Percentiles rank a stretch among this genome's conserved stretches.
These are phyloP conservation scores for Elysia chlorotica DNA, from an alignment of 1,140 invertebrate species.

Conservation along the genomic window DNA sequence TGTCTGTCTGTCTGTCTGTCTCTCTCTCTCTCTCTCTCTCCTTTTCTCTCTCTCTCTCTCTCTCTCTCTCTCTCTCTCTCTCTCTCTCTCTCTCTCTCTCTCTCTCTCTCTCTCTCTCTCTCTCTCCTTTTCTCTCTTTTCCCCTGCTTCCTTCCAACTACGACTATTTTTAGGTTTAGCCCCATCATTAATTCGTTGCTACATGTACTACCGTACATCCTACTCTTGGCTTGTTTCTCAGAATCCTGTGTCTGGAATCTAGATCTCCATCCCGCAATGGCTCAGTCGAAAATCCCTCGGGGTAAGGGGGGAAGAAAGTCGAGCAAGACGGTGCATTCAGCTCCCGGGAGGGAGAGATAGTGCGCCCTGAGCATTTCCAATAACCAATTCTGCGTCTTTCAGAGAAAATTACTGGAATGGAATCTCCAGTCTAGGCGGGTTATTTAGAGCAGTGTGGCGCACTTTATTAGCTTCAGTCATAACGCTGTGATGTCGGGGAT, in stretches of 20 bases:
- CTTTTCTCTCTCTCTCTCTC: not conserved
- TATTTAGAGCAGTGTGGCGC: too few species aligned
- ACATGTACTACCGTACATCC: not conserved
- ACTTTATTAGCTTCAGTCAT: too few species aligned
- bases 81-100: not conserved
- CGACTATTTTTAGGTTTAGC: not conserved
- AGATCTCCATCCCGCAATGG: too few species aligned
- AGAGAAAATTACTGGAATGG: too few species aligned
- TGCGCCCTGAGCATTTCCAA: too few species aligned
- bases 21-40: constrained; percentile 8
- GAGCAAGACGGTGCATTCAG: too few species aligned
- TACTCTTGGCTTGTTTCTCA: constrained; percentile 8
- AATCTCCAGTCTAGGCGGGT: too few species aligned
- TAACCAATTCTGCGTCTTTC: too few species aligned
- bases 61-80: constrained; percentile 10
- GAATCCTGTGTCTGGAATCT: constrained; percentile 23
- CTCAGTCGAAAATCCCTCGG: too few species aligned
- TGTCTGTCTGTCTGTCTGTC: not conserved
- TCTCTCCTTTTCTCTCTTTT: not conserved
- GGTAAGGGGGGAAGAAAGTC: too few species aligned
- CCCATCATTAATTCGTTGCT: not conserved
- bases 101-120: not conserved
- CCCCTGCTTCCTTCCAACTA: not conserved
- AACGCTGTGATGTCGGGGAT: too few species aligned
- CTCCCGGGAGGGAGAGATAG: too few species aligned